phyloP scores from a whole-genome alignment of 2,888 invertebrate genomes.

The Chrysotoxum bicinctum region DNA sequence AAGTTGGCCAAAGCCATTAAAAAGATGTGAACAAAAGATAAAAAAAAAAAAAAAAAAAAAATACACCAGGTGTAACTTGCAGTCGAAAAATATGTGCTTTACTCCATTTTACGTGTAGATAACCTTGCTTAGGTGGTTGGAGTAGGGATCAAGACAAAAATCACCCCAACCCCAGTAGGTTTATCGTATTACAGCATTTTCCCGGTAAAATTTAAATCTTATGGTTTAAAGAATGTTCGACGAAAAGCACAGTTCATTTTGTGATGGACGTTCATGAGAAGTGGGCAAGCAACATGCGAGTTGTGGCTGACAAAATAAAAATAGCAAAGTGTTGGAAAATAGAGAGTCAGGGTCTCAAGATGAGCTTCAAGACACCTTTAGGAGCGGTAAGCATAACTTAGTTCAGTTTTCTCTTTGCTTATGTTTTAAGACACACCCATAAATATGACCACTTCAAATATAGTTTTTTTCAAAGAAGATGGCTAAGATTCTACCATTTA shows the following conservation, averaged over 20 bases:
- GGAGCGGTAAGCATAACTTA: too few species aligned
- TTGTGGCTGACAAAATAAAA: too few species aligned
- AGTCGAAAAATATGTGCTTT: neutral
- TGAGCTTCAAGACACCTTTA: too few species aligned
- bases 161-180: neutral
- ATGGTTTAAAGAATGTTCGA: neutral
- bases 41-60: slow-evolving; percentile 3
- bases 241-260: neutral
- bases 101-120: slow-evolving; percentile 13
- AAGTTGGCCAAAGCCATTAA: slow-evolving; percentile 25
- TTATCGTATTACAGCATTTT: slow-evolving; percentile 18
- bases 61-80: slow-evolving; percentile 22
- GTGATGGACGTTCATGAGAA: too few species aligned
- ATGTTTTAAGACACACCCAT: too few species aligned
- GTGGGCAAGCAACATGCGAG: too few species aligned
- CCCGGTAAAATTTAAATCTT: neutral
- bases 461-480: too few species aligned
- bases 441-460: too few species aligned
- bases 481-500: too few species aligned
- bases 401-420: too few species aligned
- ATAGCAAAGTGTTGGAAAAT: too few species aligned
- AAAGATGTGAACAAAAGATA: slow-evolving; percentile 15
- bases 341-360: too few species aligned
- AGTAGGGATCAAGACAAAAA: neutral
- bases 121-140: neutral